Evolutionary conservation across 1,140 invertebrate genomes (phyloP).

Genomic region (Homarus americanus): DNA sequence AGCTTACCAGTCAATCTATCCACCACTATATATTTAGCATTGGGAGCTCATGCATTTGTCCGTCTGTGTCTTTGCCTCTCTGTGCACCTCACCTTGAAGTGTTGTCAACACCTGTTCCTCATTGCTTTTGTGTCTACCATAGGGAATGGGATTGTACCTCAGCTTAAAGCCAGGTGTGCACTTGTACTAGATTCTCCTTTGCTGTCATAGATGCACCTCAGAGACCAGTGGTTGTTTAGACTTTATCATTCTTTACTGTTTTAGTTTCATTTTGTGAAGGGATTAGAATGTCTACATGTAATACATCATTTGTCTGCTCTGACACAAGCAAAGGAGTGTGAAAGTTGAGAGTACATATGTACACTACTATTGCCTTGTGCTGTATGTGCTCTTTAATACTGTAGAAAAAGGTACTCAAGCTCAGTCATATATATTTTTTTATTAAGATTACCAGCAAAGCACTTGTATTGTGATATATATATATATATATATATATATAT

Average conservation of each 20-base stretch:
- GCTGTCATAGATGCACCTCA: constrained; percentile 12
- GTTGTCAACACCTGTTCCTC: not conserved
- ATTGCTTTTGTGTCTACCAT: not conserved
- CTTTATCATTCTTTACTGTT: not conserved
- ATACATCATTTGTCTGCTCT: not conserved
- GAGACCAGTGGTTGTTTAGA: not conserved
- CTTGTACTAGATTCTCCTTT: not conserved
- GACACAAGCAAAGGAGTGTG: not conserved
- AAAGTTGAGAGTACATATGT: not conserved
- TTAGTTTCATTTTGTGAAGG: not conserved
- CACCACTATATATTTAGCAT: not conserved
- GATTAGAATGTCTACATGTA: not conserved
- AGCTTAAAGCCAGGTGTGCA: not conserved
- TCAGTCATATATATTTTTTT: not conserved
- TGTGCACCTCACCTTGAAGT: not conserved
- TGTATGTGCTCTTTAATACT: not conserved
- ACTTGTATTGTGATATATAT: not conserved
- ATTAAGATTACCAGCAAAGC: not conserved
- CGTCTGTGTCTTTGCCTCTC: not conserved
- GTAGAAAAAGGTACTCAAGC: not conserved
- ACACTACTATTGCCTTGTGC: not conserved
- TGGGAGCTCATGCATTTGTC: not conserved
- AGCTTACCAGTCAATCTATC: not conserved
- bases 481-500: too few relatives aligned
- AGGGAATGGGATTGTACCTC: not conserved